Base-by-base conservation (phyloP, 2,113 vertebrate genomes). In the Coreoperca whiteheadi region DNA sequence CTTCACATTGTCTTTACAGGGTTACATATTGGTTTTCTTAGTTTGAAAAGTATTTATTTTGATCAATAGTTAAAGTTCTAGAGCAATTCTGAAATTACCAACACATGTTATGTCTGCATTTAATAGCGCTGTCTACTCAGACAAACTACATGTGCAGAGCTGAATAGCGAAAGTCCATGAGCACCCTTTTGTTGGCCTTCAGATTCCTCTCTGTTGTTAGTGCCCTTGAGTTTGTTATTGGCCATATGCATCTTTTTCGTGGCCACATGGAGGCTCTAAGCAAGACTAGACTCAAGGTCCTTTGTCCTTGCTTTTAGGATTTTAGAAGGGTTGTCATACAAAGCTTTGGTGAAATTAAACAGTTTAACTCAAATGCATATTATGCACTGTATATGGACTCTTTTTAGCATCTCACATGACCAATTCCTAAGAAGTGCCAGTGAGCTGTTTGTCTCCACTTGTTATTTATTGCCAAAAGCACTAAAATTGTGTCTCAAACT, bases 211-310 rank as follows among this genome's bases (percentile, higher is more conserved):
- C 63, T 79, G 41, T 76, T 89, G 53, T 89, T 91, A 89, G 72
- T 92, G 93, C 74, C 93, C 93, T 95, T 96, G 75, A 90, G 71
- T 84, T 89, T 94, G 93, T 94, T 94, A 93, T 94, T 95, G 90
- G 67, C 59, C 85, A 81, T 79, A 82, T 91, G 81, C 79, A 80
- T 91, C 74, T 88, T 57, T 87, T 87, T 87, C 71, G 75, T 41
- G 16, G 56, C 82, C 77, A 75, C 79, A 84, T 75, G 53, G 74
- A 75, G 53, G 76, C 77, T 84, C 46, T 20, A 46, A 75, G 39
- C 10, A 73, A 68, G 66, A 78, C n/a, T 28, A 20, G 50, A 72
- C 54, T 71, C 50, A 70, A 69, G n/a, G 6, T 74, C 41, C 34
- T 15, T 51, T 6, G n/a, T 74, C 51, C 3, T 57, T 1, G 6